phyloP scores from a whole-genome alignment of 2,888 invertebrate species.

The Stenchaetothrips biformis region DNA sequence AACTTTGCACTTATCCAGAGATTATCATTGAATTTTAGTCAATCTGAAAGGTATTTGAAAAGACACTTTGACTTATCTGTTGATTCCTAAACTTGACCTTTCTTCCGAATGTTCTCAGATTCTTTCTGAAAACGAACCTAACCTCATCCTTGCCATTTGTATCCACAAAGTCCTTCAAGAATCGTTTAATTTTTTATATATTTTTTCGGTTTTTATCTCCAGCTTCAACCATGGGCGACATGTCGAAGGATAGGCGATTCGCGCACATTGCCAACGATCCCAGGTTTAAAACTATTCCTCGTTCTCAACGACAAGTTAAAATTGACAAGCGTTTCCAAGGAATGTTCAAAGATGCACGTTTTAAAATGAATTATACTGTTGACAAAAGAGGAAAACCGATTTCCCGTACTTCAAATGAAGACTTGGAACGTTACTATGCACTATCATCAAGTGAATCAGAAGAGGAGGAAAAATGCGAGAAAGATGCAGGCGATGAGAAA shows the following conservation, averaged over 20 bases:
- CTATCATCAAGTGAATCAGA: conserved; percentile 54
- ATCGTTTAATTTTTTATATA: no score
- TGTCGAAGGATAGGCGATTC: conserved; percentile 74
- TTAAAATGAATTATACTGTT: conserved; percentile 79
- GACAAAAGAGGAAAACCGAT: conserved; percentile 89
- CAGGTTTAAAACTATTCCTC: conserved; percentile 78
- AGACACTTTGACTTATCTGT: no score
- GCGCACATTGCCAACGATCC: conserved; percentile 79
- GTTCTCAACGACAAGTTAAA: conserved; percentile 79
- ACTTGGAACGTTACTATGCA: conserved; percentile 83
- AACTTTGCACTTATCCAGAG: no score
- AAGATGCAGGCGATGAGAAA: conserved; percentile 30
- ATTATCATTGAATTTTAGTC: no score
- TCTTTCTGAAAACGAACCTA: no score
- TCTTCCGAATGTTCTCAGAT: no score
- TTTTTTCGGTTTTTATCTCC: no score
- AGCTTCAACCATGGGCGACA: background rate
- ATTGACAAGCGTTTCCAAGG: conserved; percentile 91
- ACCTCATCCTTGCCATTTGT: no score
- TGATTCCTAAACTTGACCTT: no score
- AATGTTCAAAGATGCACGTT: conserved; percentile 88
- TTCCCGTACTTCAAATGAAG: conserved; percentile 71
- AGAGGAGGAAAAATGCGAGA: conserved; percentile 41
- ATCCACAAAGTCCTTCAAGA: no score
- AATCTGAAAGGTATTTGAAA: no score